These are phyloP conservation scores for Scolopax rusticola DNA, from an alignment of 2,797 vertebrate species.

Conservation along the genomic window DNA sequence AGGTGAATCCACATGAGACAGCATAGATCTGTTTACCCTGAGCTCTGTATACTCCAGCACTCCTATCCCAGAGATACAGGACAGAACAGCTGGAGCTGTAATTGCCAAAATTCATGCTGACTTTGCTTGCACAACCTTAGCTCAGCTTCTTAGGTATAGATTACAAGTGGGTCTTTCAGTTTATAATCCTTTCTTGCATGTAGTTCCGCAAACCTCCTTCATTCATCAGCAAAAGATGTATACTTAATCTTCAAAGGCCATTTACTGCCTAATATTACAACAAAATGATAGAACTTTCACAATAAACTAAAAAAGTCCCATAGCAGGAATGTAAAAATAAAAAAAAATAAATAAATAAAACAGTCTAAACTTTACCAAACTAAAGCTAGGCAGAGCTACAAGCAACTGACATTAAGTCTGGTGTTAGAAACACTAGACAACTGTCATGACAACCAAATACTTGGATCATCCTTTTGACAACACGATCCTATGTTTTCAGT, in stretches of 20 bases:
- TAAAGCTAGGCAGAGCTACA: background rate
- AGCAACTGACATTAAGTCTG: background rate
- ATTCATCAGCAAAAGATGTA: background rate
- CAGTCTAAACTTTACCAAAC: background rate
- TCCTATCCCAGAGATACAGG: background rate
- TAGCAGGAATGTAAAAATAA: background rate
- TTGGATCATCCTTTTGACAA: background rate
- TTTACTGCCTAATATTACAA: background rate
- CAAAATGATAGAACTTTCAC: background rate
- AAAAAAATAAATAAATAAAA: background rate
- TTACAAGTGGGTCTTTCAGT: background rate
- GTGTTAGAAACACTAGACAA: background rate
- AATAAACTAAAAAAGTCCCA: background rate
- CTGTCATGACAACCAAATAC: background rate
- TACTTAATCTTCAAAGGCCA: background rate
- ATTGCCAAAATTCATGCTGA: background rate
- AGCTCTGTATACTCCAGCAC: background rate
- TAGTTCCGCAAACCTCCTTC: background rate
- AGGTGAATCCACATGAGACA: background rate
- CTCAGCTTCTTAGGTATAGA: background rate
- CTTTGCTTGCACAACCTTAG: background rate
- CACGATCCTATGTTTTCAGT: background rate
- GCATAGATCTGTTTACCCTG: background rate
- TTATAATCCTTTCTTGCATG: background rate
- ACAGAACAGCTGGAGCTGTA: background rate